These are phyloP conservation scores for Phrynocephalus forsythii DNA, from an alignment of 2,797 vertebrate genomes.

Conservation along the genomic window DNA sequence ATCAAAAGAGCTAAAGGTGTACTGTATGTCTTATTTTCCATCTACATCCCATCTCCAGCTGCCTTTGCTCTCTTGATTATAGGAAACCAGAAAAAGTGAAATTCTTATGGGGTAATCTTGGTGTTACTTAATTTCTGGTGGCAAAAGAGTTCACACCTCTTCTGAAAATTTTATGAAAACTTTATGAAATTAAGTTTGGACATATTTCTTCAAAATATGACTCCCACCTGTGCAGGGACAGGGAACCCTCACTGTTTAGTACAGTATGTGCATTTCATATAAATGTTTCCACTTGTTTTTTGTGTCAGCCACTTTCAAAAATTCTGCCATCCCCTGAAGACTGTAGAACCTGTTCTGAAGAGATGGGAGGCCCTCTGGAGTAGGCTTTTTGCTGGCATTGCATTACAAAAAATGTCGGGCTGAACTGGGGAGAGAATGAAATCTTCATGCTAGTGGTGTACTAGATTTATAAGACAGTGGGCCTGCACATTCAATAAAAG, in stretches of 20 bases:
- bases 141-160: not conserved
- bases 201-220: not conserved
- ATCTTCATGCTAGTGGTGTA: no score
- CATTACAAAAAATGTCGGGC: no score
- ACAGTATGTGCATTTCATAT: slow-evolving; percentile 66
- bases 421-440: no score
- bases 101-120: not conserved
- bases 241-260: slow-evolving; percentile 54
- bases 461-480: no score
- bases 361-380: no score
- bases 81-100: not conserved
- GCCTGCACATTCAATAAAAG: no score
- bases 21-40: not conserved
- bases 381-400: no score
- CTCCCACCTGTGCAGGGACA: slow-evolving; percentile 30
- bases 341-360: no score
- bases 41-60: not conserved
- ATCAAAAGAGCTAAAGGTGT: not conserved
- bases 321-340: not conserved
- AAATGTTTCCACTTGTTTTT: slow-evolving; percentile 69
- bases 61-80: not conserved
- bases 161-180: not conserved
- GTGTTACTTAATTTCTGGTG: not conserved
- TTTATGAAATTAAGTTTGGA: not conserved
- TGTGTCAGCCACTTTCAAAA: slow-evolving; percentile 63